phyloP scores from a whole-genome alignment of 2,797 vertebrate genomes.

The Acanthiza pusilla region DNA sequence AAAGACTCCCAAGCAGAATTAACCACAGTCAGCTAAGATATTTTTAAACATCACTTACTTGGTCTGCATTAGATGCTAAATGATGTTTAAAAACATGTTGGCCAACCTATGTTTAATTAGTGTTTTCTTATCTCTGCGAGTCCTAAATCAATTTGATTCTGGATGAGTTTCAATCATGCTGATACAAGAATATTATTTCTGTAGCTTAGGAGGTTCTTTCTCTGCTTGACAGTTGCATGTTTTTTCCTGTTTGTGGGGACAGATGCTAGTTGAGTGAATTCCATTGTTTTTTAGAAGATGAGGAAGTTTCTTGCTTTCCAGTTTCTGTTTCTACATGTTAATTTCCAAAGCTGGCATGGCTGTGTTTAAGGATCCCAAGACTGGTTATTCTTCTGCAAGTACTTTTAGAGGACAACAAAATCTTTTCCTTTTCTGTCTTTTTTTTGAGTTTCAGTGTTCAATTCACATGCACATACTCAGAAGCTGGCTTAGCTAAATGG shows the following conservation, averaged over 20 bases:
- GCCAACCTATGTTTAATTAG: slow-evolving; percentile 30
- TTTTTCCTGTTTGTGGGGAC: neutral
- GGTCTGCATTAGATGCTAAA: slow-evolving; percentile 30
- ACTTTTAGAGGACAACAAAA: neutral
- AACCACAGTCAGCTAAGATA: slow-evolving; percentile 57
- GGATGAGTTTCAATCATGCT: neutral
- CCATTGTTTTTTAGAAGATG: neutral
- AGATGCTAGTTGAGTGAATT: neutral
- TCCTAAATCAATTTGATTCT: neutral
- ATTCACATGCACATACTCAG: neutral
- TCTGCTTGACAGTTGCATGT: neutral
- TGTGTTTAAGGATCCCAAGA: neutral
- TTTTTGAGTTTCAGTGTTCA: neutral
- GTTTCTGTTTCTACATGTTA: neutral
- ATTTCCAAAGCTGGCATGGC: neutral
- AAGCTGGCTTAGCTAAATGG: neutral
- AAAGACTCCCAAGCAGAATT: slow-evolving; percentile 53
- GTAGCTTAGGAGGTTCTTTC: neutral
- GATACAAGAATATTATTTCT: neutral
- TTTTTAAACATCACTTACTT: slow-evolving; percentile 56
- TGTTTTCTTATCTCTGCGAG: neutral
- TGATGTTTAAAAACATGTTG: slow-evolving; percentile 23
- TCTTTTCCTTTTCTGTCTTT: neutral
- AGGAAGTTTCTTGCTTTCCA: neutral
- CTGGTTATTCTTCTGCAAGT: neutral